These are phyloP conservation scores for Furcula furcula DNA, from an alignment of 2,888 invertebrate genomes.

Conservation along the genomic window DNA sequence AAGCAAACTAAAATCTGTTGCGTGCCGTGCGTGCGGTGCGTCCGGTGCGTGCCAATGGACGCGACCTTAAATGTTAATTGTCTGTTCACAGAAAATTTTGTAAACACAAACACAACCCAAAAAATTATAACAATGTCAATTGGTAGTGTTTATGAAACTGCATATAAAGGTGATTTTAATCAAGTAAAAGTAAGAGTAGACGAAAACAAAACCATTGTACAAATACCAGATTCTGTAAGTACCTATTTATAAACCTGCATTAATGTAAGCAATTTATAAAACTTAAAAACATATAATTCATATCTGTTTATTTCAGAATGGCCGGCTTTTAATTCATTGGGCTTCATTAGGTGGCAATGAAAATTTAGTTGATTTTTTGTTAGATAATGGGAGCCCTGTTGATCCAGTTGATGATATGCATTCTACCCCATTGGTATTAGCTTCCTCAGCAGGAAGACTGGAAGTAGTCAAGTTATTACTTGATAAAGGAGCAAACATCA, in stretches of 20 bases:
- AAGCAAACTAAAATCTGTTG: too few species aligned
- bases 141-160: slow-evolving; percentile 83
- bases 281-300: neutral
- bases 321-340: slow-evolving; percentile 89
- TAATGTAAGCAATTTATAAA: too few species aligned
- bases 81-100: too few species aligned
- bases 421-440: slow-evolving; percentile 90
- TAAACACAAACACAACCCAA: too few species aligned
- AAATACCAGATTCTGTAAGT: slow-evolving; percentile 56
- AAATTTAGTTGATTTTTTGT: slow-evolving; percentile 85
- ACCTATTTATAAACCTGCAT: too few species aligned
- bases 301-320: slow-evolving; percentile 78
- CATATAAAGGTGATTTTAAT: slow-evolving; percentile 87
- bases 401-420: slow-evolving; percentile 88
- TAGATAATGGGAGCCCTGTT: slow-evolving; percentile 84
- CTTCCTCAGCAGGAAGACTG: slow-evolving; percentile 88
- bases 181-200: slow-evolving; percentile 84
- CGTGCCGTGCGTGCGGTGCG: too few species aligned
- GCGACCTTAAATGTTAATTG: too few species aligned
- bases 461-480: slow-evolving; percentile 86
- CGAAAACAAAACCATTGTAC: slow-evolving; percentile 62
- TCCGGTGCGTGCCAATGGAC: too few species aligned
- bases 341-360: slow-evolving; percentile 89
- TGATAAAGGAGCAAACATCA: slow-evolving; percentile 86
- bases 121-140: slow-evolving; percentile 54